Evolutionary conservation across 2,888 invertebrate genomes (phyloP), one percentile per base, ranked within the genome.

Genomic region (Hirtodrosophila histrioides): DNA sequence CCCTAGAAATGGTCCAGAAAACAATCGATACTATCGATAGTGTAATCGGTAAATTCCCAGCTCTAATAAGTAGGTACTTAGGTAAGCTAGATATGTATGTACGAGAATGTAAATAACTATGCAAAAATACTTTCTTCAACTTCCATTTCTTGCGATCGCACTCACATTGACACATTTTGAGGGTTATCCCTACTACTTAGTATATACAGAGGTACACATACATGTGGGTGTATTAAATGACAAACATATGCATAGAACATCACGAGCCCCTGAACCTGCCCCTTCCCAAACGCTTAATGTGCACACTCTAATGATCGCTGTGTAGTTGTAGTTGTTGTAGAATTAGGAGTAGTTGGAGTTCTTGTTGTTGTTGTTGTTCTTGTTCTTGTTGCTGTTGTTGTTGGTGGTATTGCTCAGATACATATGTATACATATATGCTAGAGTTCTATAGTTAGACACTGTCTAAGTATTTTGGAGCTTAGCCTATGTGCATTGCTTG

Each of bases 321-420:
- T 71, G 43, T 64, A 43, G 55, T 69, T 77, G 58, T 71, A 60
- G 49, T 66, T 60, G 44, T 61, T 48, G 45, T 72, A 44, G 40
- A 61, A 45, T 62, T 75, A 45, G 62, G 36, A 65, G 61, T 76
- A 60, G 39, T 69, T 64, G 54, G 41, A 65, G 58, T 69, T 63
- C 46, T 67, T 40, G 48, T 73, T 70, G 49, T 65, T 66, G 41
- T n/a, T n/a, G n/a, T 61, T 69, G 49, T 69, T 66, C 39, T 68
- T 68, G 56, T 57, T 63, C 36, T 62, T 53, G 45, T 63, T 65
- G 55, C 49, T 67, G 55, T 74, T 69, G 63, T 48, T 58, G 72
- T 66, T 78, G 83, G 84, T 81, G 86, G 86, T 69, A 76, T 86
- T 67, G 70, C 83, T 72, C 78, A 70, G 48, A 56, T 69, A 66